phyloP scores from a whole-genome alignment of 2,113 vertebrate genomes.

The Pomatorhinus ruficollis region DNA sequence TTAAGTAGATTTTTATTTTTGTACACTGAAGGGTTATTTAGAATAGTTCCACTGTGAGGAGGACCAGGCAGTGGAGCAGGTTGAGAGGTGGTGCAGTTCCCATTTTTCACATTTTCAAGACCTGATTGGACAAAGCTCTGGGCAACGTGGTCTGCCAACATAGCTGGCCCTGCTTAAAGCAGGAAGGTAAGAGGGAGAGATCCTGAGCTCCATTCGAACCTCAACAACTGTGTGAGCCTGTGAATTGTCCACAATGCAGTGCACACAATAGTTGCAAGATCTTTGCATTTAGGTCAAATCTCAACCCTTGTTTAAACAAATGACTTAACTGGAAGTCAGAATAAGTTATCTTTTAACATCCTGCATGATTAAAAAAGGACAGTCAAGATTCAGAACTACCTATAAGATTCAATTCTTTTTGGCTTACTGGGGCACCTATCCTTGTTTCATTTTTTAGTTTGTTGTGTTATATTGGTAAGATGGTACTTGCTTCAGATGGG shows the following conservation, averaged over 20 bases:
- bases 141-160: not conserved
- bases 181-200: not conserved
- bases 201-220: not conserved
- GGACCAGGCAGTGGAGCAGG: not conserved
- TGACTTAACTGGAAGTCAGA: not conserved
- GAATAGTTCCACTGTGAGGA: not conserved
- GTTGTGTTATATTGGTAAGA: not conserved
- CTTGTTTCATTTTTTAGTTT: not conserved
- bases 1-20: not conserved
- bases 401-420: not conserved
- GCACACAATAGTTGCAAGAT: not conserved
- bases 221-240: not conserved
- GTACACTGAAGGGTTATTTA: not conserved
- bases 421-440: not conserved
- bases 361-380: not conserved
- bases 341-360: not conserved
- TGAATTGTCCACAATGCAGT: not conserved
- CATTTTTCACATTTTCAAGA: not conserved
- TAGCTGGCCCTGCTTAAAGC: not conserved
- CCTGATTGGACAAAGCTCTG: not conserved
- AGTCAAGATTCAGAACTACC: not conserved
- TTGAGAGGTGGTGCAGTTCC: not conserved
- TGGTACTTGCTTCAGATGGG: not conserved
- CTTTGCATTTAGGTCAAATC: not conserved
- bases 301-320: not conserved